phyloP scores from a whole-genome alignment of 2,113 vertebrate genomes.

The Rhizomys pruinosus region DNA sequence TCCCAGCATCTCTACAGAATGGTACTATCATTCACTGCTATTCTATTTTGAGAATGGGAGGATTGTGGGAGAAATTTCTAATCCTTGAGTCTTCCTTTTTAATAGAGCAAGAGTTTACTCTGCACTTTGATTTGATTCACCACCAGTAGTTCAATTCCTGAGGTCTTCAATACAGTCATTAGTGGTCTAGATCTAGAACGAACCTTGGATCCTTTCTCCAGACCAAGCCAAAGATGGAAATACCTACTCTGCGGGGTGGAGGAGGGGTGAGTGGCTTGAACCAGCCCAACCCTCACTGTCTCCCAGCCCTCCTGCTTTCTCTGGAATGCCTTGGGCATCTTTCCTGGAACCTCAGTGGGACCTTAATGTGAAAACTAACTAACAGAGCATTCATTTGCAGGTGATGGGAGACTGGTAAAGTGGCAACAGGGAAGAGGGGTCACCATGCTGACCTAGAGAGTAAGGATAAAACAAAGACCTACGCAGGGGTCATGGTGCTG shows the following conservation, averaged over 20 bases:
- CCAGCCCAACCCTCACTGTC: neutral
- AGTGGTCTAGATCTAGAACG: neutral
- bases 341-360: neutral
- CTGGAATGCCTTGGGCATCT: neutral
- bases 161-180: neutral
- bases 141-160: neutral
- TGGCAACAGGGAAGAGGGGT: neutral
- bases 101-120: neutral
- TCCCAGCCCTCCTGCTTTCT: neutral
- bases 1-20: neutral
- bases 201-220: neutral
- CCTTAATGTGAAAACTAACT: neutral
- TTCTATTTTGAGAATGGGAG: neutral
- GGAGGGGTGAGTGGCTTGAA: neutral
- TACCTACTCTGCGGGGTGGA: neutral
- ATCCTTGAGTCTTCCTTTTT: neutral
- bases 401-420: neutral
- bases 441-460: neutral
- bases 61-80: neutral
- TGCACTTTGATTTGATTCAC: neutral
- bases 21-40: neutral
- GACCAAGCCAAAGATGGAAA: constrained; percentile 1
- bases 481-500: no score
- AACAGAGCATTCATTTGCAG: neutral
- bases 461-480: neutral